Evolutionary conservation across 2,888 invertebrate species (phyloP).

Genomic region (Bembecia ichneumoniformis): DNA sequence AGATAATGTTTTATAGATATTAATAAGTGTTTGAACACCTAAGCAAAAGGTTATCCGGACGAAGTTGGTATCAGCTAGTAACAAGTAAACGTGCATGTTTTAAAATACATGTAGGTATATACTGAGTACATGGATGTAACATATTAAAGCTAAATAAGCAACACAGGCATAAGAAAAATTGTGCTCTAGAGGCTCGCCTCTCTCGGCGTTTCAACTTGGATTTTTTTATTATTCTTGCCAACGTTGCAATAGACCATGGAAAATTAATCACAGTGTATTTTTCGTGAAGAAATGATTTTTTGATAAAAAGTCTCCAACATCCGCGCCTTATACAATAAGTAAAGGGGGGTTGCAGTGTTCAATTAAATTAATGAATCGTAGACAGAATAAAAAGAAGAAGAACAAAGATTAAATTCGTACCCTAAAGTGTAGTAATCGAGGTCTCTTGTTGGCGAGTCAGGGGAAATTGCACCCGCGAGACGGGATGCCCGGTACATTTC

Average conservation of each 20-base stretch:
- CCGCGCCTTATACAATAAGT: background rate
- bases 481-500: conserved; percentile 15
- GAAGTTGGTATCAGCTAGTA: too few relatives aligned
- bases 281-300: background rate
- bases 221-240: conserved; percentile 6
- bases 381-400: conserved; percentile 15
- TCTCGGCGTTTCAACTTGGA: conserved; percentile 5
- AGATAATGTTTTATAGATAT: too few relatives aligned
- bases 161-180: conserved; percentile 23
- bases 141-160: conserved; percentile 25
- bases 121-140: conserved; percentile 18
- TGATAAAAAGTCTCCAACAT: background rate
- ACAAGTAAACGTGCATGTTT: conserved; percentile 1
- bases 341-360: background rate
- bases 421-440: conserved; percentile 23
- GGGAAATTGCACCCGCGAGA: conserved; percentile 26
- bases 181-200: conserved; percentile 13
- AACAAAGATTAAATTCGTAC: conserved; percentile 27
- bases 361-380: conserved; percentile 15
- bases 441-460: conserved; percentile 18
- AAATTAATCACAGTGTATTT: conserved; percentile 18
- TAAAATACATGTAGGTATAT: conserved; percentile 23
- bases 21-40: too few relatives aligned
- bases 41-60: too few relatives aligned
- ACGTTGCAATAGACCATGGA: conserved; percentile 12